A percentile compares a stretch with the other conserved stretches of the same genome.
Evolutionary conservation across 1,140 invertebrate genomes (phyloP).

Genomic region (Drosophila orena): DNA sequence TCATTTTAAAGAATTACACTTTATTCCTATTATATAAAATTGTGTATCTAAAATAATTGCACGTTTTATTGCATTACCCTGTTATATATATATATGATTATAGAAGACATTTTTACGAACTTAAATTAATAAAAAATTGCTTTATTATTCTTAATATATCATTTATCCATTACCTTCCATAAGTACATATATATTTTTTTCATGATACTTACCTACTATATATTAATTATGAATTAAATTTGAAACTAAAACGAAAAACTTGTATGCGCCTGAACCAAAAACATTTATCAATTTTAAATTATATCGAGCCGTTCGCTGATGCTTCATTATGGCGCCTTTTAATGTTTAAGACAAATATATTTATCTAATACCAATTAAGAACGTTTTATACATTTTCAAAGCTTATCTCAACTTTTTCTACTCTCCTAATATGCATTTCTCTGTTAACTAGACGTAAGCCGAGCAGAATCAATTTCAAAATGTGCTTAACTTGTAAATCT

Average conservation of each 20-base stretch:
- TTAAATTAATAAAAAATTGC: conserved; percentile 2
- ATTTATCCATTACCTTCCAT: conserved; percentile 6
- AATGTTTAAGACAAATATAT: conserved; percentile 20
- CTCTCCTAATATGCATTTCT: conserved; percentile 53
- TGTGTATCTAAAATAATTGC: conserved; percentile 17
- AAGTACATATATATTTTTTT: conserved; percentile 11
- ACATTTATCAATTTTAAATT: conserved; percentile 10
- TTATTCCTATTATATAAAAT: conserved; percentile 20
- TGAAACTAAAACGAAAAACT: conserved; percentile 7
- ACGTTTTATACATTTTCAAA: conserved; percentile 14
- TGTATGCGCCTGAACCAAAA: conserved; percentile 17
- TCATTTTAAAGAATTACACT: conserved; percentile 12
- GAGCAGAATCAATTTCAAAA: conserved; percentile 46
- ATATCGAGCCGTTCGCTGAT: conserved; percentile 4
- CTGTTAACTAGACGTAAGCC: conserved; percentile 48
- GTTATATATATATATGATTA: background rate
- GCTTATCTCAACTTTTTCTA: conserved; percentile 51
- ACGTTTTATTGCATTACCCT: conserved; percentile 29
- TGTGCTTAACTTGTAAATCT: conserved; percentile 74
- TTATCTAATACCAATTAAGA: conserved; percentile 22
- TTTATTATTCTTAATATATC: background rate
- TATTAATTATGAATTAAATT: conserved; percentile 2
- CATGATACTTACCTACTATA: background rate
- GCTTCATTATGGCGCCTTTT: conserved; percentile 17
- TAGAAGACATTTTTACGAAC: conserved; percentile 10